Conservation (phyloP, 2,888 invertebrate genomes). For the Euzetes globulus region DNA sequence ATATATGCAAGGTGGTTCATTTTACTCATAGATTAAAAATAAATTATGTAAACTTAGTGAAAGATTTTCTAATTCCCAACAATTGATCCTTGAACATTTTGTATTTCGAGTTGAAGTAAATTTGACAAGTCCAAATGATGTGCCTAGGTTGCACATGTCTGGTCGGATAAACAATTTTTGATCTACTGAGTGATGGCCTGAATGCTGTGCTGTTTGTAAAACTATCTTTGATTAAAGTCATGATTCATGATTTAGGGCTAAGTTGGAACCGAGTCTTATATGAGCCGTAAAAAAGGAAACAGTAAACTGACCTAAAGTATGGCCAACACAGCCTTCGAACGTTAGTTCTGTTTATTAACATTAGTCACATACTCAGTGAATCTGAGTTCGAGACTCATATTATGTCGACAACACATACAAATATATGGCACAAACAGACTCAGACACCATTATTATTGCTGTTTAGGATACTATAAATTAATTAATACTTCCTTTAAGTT, state of each 20-base stretch:
- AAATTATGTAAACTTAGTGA: no score
- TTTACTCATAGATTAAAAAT: no score
- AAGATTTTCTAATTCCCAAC: no score
- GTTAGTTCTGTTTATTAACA: neutral
- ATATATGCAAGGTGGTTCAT: no score
- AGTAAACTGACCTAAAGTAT: slow-evolving; percentile 23
- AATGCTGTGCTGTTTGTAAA: neutral
- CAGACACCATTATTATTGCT: neutral
- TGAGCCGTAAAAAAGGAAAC: slow-evolving; percentile 22
- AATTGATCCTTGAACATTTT: no score
- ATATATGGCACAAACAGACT: slow-evolving; percentile 10
- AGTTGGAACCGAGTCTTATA: neutral
- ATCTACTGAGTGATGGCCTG: neutral
- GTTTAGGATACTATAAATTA: slow-evolving; percentile 21
- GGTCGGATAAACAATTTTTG: neutral
- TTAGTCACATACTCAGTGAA: neutral
- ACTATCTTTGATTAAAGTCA: slow-evolving; percentile 20
- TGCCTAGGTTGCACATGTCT: neutral
- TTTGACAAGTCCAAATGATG: no score
- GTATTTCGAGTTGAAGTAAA: no score
- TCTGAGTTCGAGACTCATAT: neutral
- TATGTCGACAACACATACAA: slow-evolving; percentile 18
- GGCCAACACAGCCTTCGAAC: neutral
- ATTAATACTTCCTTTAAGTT: slow-evolving; percentile 26
- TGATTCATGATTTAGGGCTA: slow-evolving; percentile 28